Percentiles rank a stretch among this genome's conserved stretches.
These are phyloP conservation scores for Harmothoe impar DNA, from an alignment of 2,888 invertebrate genomes.

Conservation along the genomic window DNA sequence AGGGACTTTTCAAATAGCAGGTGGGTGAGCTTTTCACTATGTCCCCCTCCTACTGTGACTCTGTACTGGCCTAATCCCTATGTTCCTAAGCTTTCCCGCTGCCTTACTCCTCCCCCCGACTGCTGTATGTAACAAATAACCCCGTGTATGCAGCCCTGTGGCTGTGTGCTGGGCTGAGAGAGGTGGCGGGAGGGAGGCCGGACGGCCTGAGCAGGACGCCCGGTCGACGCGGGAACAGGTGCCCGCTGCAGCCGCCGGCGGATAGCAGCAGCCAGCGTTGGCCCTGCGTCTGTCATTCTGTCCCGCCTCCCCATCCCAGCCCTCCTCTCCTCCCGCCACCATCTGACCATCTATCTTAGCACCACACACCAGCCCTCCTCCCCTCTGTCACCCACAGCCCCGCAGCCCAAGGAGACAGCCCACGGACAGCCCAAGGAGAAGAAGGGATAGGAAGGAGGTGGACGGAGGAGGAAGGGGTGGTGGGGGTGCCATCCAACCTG, in stretches of 20 bases:
- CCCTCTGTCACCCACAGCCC: neutral
- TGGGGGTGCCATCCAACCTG: neutral
- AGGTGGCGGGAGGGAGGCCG: neutral
- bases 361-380: neutral
- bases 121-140: neutral
- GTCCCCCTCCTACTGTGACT: neutral
- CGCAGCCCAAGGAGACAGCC: too few species aligned
- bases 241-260: neutral
- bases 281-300: neutral
- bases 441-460: neutral
- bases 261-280: too few species aligned
- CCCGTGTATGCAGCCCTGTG: neutral
- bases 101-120: neutral
- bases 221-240: constrained; percentile 5
- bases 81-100: neutral
- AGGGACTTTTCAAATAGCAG: constrained; percentile 63
- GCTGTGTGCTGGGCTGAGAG: neutral
- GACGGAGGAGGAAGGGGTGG: neutral
- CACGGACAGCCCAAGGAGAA: too few species aligned
- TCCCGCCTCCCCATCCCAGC: neutral
- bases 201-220: neutral
- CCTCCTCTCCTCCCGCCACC: neutral
- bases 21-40: constrained; percentile 47
- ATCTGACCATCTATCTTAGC: neutral
- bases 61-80: neutral